Evolutionary conservation across 2,888 invertebrate genomes (phyloP), one percentile per base, ranked within the genome.

Genomic region (Pterostichus madidus): DNA sequence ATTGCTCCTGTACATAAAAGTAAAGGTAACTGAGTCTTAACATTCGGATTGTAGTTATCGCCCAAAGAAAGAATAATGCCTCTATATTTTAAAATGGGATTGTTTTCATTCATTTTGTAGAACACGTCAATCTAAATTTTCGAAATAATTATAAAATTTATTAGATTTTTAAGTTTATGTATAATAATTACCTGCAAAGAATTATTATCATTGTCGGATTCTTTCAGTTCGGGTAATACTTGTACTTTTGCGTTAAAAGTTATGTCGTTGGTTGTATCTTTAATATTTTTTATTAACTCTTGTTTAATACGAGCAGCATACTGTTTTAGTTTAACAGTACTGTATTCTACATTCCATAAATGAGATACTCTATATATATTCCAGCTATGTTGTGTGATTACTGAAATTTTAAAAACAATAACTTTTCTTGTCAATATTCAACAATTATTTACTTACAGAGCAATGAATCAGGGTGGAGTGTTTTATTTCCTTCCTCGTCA

Each of bases 1-100:
- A 89, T 88, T 59, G 90, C 90, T 0, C 92, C 92, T 84, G 88
- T 87, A 77, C 92, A 92, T 13, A 92, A 85, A 88, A 92, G 88
- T 84, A 90, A 90, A 4, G 91, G 91, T 8, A 92, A 86, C 84
- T 91, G 90, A 24, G 87, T 89, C 0, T 90, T 88, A 52, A 87
- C 85, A 32, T 39, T 39, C 5, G 35, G 13, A n/a, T 6, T 24
- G 32, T 71, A 13, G 17, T 68, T 73, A 56, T 46, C 44, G 13
- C 52, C 44, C 61, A 73, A 79, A 31, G 59, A 79, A 8, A 83
- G 49, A 79, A 83, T 46, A n/a, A 83, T 8, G n/a, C 73, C 83
- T 79, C 44, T 73, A 46, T 79, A 83, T 83, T 83, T 76, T 64
- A 76, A 76, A 64, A 39, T 39, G 1, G 76, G 76, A 3, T 59